Percentiles rank a stretch among this genome's conserved stretches.
These are phyloP conservation scores for Microchrysa polita DNA, from an alignment of 2,888 invertebrate species.

Conservation along the genomic window DNA sequence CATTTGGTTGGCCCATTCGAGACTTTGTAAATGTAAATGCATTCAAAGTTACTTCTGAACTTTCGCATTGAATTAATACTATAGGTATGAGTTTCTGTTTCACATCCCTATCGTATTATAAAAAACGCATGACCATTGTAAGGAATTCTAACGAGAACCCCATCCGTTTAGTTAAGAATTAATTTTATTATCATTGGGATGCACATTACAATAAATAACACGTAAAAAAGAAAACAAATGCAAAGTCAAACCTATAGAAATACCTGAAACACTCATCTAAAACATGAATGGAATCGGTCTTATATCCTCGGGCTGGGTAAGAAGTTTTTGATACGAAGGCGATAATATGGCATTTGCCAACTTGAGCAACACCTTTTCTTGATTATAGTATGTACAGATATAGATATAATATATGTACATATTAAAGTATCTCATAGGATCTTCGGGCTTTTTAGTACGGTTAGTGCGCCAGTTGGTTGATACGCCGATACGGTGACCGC, in stretches of 20 bases:
- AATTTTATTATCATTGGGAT: background rate
- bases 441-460: background rate
- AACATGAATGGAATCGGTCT: background rate
- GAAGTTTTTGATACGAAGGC: background rate
- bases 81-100: too few species aligned
- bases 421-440: background rate
- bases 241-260: background rate
- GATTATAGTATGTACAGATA: background rate
- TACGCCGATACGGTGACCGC: constrained; percentile 5
- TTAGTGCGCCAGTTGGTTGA: background rate
- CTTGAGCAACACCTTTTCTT: constrained; percentile 31
- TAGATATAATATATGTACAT: background rate
- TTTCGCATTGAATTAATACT: too few species aligned
- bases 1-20: too few species aligned
- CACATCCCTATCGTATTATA: too few species aligned
- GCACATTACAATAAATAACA: background rate
- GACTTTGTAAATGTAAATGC: too few species aligned
- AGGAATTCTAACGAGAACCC: too few species aligned
- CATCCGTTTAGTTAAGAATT: background rate
- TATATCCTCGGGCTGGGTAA: background rate
- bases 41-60: too few species aligned
- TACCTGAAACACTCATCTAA: constrained; percentile 5
- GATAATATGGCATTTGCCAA: constrained; percentile 16
- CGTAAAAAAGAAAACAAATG: background rate
- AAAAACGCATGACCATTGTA: too few species aligned